phyloP scores from a whole-genome alignment of 92 coral and sea anemone species.

The Bergia puertoricense region DNA sequence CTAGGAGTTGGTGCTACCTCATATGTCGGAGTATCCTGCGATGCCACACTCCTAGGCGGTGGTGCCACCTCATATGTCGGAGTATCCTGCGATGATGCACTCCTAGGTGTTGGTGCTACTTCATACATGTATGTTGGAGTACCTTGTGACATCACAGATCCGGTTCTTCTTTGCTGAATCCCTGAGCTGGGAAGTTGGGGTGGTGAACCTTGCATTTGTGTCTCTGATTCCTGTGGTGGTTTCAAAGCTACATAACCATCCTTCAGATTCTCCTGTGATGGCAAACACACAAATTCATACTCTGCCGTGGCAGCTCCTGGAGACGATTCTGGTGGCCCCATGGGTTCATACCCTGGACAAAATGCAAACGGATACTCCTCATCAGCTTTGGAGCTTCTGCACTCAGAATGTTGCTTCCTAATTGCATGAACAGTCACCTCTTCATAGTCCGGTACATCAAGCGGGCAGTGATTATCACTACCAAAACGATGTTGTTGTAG shows the following conservation, averaged over 20 bases:
- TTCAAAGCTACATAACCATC: constrained; percentile 17
- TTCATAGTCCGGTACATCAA: constrained; percentile 37
- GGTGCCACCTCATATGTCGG: constrained; percentile 20
- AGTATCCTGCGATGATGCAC: not conserved
- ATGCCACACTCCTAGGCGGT: not conserved
- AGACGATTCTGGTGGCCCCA: constrained; percentile 47
- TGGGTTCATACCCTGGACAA: constrained; percentile 76
- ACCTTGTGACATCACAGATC: constrained; percentile 14
- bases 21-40: constrained; percentile 10
- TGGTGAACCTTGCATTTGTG: not conserved
- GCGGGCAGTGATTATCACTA: constrained; percentile 33
- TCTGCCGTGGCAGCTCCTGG: constrained; percentile 3
- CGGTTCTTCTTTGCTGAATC: constrained; percentile 38
- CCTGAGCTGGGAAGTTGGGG: constrained; percentile 14
- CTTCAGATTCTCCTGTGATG: not conserved
- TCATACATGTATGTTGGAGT: constrained; percentile 6
- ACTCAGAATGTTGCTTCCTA: constrained; percentile 24
- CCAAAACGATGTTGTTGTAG: constrained; percentile 15
- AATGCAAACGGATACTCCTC: constrained; percentile 69
- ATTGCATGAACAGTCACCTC: constrained; percentile 27
- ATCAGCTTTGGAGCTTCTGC: not conserved
- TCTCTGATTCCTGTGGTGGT: constrained; percentile 25
- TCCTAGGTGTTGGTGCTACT: constrained; percentile 1
- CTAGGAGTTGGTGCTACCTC: not conserved
- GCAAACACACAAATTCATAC: constrained; percentile 18